A percentile compares a stretch with the other conserved stretches of the same genome.
Evolutionary conservation across 2,888 invertebrate genomes (phyloP).

Genomic region (Drosophila diplacantha): DNA sequence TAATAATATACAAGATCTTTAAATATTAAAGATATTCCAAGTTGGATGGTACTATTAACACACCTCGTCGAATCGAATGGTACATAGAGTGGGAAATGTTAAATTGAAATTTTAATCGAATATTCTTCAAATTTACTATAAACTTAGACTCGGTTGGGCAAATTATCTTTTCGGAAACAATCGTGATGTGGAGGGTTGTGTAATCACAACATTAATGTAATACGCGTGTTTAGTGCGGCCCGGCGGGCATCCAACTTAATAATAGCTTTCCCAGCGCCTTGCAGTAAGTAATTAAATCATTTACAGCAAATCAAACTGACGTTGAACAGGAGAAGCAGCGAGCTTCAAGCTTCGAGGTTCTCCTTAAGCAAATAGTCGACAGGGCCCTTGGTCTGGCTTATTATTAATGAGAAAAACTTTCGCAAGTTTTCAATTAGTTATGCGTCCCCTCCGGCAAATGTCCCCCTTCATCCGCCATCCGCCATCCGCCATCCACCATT

Average conservation of each 20-base stretch:
- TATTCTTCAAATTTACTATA: not conserved
- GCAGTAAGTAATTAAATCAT: constrained; percentile 66
- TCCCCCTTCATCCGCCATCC: not conserved
- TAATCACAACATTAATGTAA: constrained; percentile 67
- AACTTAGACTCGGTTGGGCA: not conserved
- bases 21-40: no score
- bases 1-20: no score
- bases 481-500: not conserved
- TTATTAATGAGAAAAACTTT: constrained; percentile 69
- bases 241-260: constrained; percentile 49
- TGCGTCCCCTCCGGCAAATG: constrained; percentile 29
- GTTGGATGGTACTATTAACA: no score
- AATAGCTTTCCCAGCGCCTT: constrained; percentile 53
- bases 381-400: constrained; percentile 42
- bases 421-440: constrained; percentile 70
- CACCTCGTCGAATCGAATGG: no score
- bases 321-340: constrained; percentile 7
- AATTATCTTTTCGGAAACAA: not conserved
- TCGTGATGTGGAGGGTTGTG: constrained; percentile 4
- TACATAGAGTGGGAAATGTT: no score
- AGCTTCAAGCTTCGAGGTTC: constrained; percentile 3
- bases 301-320: constrained; percentile 55
- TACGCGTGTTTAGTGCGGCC: constrained; percentile 54
- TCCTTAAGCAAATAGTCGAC: constrained; percentile 29
- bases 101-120: no score